phyloP scores from a whole-genome alignment of 2,888 invertebrate genomes.

The Tinea trinotella region DNA sequence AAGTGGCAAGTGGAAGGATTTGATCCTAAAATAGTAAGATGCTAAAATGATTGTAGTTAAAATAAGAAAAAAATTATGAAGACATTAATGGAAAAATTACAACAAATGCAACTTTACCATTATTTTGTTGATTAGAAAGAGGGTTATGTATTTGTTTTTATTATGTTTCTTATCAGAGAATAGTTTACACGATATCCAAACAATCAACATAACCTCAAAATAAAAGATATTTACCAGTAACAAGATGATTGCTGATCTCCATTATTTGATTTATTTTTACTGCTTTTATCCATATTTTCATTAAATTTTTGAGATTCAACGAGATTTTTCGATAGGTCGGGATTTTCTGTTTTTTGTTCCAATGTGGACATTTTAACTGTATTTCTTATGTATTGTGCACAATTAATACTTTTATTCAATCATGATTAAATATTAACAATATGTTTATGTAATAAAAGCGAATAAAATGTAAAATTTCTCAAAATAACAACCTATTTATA shows the following conservation, averaged over 20 bases:
- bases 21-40: too few species aligned
- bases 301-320: conserved; percentile 51
- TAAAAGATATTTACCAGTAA: conserved; percentile 44
- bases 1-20: too few species aligned
- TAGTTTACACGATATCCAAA: neutral
- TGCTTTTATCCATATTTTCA: conserved; percentile 46
- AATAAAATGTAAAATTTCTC: neutral
- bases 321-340: neutral
- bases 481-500: too few species aligned
- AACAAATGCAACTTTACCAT: too few species aligned
- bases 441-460: neutral
- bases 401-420: neutral
- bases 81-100: too few species aligned
- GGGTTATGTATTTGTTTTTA: too few species aligned
- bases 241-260: conserved; percentile 50
- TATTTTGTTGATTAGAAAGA: too few species aligned
- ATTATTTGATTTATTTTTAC: conserved; percentile 39
- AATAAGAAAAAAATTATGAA: too few species aligned
- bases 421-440: neutral
- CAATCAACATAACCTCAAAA: conserved; percentile 19
- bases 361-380: neutral
- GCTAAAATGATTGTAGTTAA: too few species aligned
- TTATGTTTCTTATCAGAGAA: too few species aligned
- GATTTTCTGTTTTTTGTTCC: neutral
- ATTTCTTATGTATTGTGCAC: neutral